Base-by-base conservation (phyloP, 2,888 invertebrate species). In the Drosophila lutescens region DNA sequence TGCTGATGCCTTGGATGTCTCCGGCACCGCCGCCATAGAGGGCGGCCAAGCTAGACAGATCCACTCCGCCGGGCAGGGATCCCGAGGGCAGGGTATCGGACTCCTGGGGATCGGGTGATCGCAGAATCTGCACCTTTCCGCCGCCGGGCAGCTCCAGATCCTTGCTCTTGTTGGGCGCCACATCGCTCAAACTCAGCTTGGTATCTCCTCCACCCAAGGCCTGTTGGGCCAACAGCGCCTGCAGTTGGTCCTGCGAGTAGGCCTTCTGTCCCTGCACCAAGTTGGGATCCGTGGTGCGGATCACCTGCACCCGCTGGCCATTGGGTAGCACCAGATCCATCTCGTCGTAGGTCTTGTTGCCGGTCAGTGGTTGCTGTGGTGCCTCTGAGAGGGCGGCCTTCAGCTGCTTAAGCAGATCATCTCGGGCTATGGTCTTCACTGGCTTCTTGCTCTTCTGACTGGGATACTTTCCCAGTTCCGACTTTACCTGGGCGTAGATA, bases 231-330 rank as follows among this genome's bases (percentile, higher is more conserved):
- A 91, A 77, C 32, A 91, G 44, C 0, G 86, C 93, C 47, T 93
- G 92, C 49, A 95, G 92, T 61, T 91, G 91, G 38, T 91, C 91
- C 62, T 91, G 91, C 2, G 91, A 90, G 20, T 90, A 89, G 5
- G 91, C 89, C 44, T 93, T 93, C 36, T 93, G 93, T 20, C 94
- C 94, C n/a, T 94, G 93, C 40, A 95, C 94, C 41, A 95, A 90
- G 84, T 95, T 95, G 0, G 95, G 95, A 90, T 96, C 95, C 0
- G 93, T 94, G 0, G 95, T 96, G 84, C 95, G 94, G 59, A 95
- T 94, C 0, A 95, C 94, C 92, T 96, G 96, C 15, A 96, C 94
- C 80, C 95, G 95, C 90, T 96, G 95, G 0, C 96, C 96, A 80
- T 96, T 96, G 0, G 95, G 94, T 50, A 96, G 89, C 8, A 95